Evolutionary conservation across 2,113 vertebrate species (phyloP), one percentile per base, ranked within the genome.

Genomic region (Chionodraco myersi): DNA sequence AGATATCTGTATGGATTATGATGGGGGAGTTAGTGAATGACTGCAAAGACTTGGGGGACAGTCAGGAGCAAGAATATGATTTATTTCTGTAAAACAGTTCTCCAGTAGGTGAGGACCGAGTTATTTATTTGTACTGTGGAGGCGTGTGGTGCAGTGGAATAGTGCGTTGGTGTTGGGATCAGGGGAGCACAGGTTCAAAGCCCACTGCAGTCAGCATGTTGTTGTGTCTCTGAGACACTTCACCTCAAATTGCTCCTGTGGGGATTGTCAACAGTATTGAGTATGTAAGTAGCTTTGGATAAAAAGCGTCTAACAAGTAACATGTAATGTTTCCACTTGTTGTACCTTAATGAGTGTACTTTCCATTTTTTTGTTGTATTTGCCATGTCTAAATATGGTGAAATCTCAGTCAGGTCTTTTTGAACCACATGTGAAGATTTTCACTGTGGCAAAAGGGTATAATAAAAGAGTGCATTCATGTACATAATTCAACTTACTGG

Each of bases 401-500:
- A 68, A 69, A 67, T 61, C n/a, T 79, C 34, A 23, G 11, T 66
- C n/a, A 51, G 56, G 15, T 70, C 36, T 84, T 7, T 47, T 47
- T 61, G 48, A 16, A 18, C 36, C 10, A 64, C 9, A 49, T 5
- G 13, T 11, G 23, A 61, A 8, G 10, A 73, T 30, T 2, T 49
- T 8, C 70, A 53, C 60, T 11, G 10, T 48, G 41, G 15, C 13
- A 45, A 62, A 34, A 49, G 1, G 53, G 52, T 30, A 4, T 30
- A 67, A 61, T 48, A 44, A 74, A 30, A 13, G n/a, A 6, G 10
- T 67, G 63, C 66, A 61, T 48, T 34, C 44, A 49, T 66, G 48
- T 18, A 65, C 26, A 51, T 69, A 13, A 6, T 75, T 63, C 79
- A 80, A 98, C 98, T 99, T 95, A 99, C 98, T 45, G 98, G 97